phyloP scores from a whole-genome alignment of 2,888 invertebrate genomes.

The Caenorhabditis sulstoni region DNA sequence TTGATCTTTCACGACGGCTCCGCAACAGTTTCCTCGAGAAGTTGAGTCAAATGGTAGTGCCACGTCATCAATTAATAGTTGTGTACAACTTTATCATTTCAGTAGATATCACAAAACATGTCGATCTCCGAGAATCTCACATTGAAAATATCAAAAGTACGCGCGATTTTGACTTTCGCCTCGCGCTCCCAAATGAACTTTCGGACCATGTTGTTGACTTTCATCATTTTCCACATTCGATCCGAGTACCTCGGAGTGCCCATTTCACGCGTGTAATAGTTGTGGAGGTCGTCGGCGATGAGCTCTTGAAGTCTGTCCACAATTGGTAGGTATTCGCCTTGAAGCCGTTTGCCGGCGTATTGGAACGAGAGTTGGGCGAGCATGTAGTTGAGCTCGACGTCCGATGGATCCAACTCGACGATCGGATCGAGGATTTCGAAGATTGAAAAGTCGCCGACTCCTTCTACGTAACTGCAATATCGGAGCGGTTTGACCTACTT shows the following conservation, averaged over 20 bases:
- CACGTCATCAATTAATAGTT: too few species aligned
- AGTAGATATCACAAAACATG: constrained; percentile 26
- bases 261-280: constrained; percentile 38
- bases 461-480: constrained; percentile 23
- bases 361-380: constrained; percentile 47
- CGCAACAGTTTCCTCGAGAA: too few species aligned
- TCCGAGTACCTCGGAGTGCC: constrained; percentile 48
- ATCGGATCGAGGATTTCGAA: constrained; percentile 1
- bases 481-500: too few species aligned
- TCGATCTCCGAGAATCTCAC: constrained; percentile 49
- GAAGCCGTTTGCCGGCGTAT: constrained; percentile 36
- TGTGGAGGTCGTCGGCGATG: constrained; percentile 49
- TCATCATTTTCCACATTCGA: constrained; percentile 56
- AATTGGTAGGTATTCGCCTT: constrained; percentile 12
- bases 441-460: constrained; percentile 1
- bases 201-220: constrained; percentile 47
- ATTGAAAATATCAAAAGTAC: constrained; percentile 62
- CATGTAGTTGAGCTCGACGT: constrained; percentile 52
- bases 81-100: too few species aligned
- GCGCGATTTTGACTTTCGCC: constrained; percentile 51
- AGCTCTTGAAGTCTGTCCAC: constrained; percentile 24
- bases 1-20: too few species aligned
- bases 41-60: too few species aligned
- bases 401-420: constrained; percentile 32
- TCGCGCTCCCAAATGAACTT: constrained; percentile 24